A percentile compares a stretch with the other conserved stretches of the same genome.
phyloP scores from a whole-genome alignment of 2,888 invertebrate genomes.

The Tribolium freemani region DNA sequence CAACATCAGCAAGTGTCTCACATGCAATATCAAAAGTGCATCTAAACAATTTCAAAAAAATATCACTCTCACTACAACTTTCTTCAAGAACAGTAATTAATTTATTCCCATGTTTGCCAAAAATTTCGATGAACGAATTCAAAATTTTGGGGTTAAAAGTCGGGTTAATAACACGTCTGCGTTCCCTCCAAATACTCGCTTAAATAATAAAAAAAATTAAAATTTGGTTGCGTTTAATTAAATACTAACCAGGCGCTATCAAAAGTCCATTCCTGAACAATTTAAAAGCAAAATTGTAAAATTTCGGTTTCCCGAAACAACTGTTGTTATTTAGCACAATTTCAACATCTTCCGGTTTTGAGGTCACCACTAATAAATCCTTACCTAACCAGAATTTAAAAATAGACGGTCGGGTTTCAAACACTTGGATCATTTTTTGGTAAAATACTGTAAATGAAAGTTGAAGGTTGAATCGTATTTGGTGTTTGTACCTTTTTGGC shows the following conservation, averaged over 20 bases:
- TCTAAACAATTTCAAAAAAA: not conserved
- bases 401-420: not conserved
- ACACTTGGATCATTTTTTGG: not conserved
- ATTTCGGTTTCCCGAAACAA: not conserved
- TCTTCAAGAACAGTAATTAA: not conserved
- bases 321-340: not conserved
- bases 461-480: not conserved
- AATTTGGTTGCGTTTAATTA: no score
- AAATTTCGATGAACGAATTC: not conserved
- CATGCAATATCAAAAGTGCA: not conserved
- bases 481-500: not conserved
- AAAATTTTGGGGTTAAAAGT: not conserved
- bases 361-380: slow-evolving; percentile 1
- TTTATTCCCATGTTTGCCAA: not conserved
- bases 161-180: not conserved
- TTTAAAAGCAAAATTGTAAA: not conserved
- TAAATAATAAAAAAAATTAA: not conserved
- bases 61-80: not conserved
- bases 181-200: not conserved
- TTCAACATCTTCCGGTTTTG: slow-evolving; percentile 9
- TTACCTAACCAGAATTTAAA: slow-evolving; percentile 6
- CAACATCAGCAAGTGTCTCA: not conserved
- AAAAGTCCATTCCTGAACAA: not conserved
- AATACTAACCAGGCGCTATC: not conserved
- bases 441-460: not conserved